Base-by-base conservation (phyloP, 1,140 invertebrate species). In the Monochamus saltuarius region DNA sequence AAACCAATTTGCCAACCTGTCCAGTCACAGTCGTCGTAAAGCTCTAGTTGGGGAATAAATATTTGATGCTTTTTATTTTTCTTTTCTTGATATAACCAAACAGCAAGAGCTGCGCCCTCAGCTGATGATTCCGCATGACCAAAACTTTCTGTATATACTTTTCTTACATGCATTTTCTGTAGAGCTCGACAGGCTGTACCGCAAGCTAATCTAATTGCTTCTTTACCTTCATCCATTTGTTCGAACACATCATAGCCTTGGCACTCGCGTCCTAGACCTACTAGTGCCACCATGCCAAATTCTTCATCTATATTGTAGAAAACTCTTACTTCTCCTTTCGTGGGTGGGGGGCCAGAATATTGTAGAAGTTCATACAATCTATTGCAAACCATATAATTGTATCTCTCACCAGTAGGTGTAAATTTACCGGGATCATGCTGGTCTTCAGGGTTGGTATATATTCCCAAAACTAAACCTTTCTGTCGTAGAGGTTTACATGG, bases 61-160 rank as follows among this genome's bases (percentile, higher is more conserved):
- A 79, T 77, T 50, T 79, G 77, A 54, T 83, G 77, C 35, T 82
- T 73, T 49, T 81, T 78, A 10, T 72, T 75, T 67, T 84, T 84
- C 61, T 88, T 80, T 59, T 87, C 85, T 69, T 87, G 84, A 72
- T 87, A 90, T 8, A 79, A 72, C 81, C 83, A 90, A 10, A 85
- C 73, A 38, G 82, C 81, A 51, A 91, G 75, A 10, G 78, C 74
- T 13, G 84, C 82, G 4, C 88, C 89, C 74, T 91, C 89, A 7
- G 89, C 88, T 7, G 87, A 84, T 36, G 87, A 87, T 75, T 89
- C 87, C 4, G 87, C 81, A 73, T 89, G 83, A 13, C 84, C 85
- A 78, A 89, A 89, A 9, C 86, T 83, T 71, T 91, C 90, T 7
- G 91, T 80, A 42, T 82, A 79, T 10, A 91, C 81, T 45, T 80